Conservation (phyloP, 2,113 vertebrate genomes). For the Copsychus sechellarum region DNA sequence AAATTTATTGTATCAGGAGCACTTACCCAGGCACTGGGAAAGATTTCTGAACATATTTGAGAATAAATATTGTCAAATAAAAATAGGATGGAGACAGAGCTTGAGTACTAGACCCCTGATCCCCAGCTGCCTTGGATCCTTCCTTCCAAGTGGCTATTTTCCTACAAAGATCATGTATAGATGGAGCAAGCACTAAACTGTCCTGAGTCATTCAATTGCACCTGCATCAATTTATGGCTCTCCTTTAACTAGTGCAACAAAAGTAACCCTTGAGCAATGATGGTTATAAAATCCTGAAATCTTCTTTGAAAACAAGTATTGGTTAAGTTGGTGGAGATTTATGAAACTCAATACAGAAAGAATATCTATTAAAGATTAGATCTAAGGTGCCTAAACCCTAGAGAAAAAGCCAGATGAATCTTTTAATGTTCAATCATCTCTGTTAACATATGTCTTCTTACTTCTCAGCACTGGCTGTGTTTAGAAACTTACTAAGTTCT, state of each 20-base stretch:
- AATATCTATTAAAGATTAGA: background rate
- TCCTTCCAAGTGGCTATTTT: background rate
- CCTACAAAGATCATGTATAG: background rate
- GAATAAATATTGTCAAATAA: background rate
- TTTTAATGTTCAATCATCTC: conserved; percentile 37
- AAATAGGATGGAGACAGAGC: background rate
- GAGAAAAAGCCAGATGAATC: background rate
- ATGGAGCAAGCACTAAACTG: background rate
- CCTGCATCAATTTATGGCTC: background rate
- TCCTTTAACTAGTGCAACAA: background rate
- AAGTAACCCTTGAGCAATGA: background rate
- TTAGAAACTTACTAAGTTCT: conserved; percentile 13
- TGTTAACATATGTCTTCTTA: conserved; percentile 26
- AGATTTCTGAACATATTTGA: background rate
- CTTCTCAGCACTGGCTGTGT: conserved; percentile 29
- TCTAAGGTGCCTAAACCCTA: background rate
- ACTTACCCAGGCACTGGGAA: background rate
- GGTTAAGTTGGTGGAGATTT: background rate
- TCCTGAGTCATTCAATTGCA: background rate
- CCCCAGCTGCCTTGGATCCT: background rate
- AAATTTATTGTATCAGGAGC: background rate
- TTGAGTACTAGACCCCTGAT: background rate
- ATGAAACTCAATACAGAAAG: background rate
- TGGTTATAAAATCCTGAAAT: background rate
- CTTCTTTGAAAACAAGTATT: background rate